These are phyloP conservation scores for Heterodera carotae DNA, from an alignment of 1,140 invertebrate genomes.

Conservation along the genomic window DNA sequence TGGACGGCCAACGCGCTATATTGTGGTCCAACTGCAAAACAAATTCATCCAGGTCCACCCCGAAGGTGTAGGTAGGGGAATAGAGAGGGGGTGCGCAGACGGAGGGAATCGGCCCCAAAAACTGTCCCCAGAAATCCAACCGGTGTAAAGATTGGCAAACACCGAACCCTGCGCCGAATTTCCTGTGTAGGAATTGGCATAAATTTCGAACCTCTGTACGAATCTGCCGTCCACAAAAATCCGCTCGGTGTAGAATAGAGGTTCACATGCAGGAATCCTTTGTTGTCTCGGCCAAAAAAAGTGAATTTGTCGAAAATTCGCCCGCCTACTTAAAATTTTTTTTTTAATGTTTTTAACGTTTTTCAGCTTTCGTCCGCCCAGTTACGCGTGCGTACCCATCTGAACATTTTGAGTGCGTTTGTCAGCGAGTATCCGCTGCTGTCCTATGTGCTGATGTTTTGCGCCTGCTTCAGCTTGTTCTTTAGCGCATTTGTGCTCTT, in stretches of 20 bases:
- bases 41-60: constrained; percentile 42
- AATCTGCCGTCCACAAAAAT: too few relatives aligned
- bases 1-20: constrained; percentile 7
- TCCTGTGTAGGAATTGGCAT: too few relatives aligned
- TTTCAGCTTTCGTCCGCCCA: constrained; percentile 33
- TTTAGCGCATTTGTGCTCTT: constrained; percentile 24
- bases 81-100: too few relatives aligned
- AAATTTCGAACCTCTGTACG: too few relatives aligned
- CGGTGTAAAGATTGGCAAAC: too few relatives aligned
- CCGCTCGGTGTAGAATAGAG: too few relatives aligned
- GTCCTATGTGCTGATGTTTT: constrained; percentile 29
- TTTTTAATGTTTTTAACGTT: not conserved
- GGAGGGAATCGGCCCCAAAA: too few relatives aligned
- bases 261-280: too few relatives aligned
- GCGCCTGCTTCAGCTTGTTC: constrained; percentile 19
- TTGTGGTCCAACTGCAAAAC: constrained; percentile 38
- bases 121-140: too few relatives aligned
- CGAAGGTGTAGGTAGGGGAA: not conserved
- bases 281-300: not conserved
- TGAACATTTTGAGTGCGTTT: constrained; percentile 21
- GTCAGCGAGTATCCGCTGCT: constrained; percentile 31
- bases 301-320: not conserved
- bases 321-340: too few relatives aligned
- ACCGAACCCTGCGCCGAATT: too few relatives aligned
- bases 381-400: constrained; percentile 21